Base-by-base conservation (phyloP, 2,888 invertebrate species). In the Amblyteles armatorius region DNA sequence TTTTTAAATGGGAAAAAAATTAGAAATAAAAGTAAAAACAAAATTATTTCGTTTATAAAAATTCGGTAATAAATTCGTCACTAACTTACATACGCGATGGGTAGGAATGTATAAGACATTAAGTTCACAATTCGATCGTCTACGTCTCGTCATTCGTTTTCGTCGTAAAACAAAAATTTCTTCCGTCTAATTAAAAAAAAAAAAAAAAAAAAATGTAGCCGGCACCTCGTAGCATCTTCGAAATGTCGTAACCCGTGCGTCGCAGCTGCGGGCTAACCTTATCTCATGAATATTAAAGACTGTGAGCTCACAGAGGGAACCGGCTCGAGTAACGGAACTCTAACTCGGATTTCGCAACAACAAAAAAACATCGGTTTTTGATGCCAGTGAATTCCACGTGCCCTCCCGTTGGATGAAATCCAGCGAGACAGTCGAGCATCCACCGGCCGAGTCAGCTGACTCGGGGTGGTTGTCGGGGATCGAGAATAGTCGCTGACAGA, bases 261-360 rank as follows among this genome's bases (percentile, higher is more conserved):
- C 19, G 13, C 69, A 79, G 78, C 69, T 60, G 78, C 68, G 57
- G 44, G 44, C 13, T 33, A 69, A 48, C 57, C 57, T 29, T 50
- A 60, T 79, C 57, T 79, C 78, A 79, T 79, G 69, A 79, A 69
- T 78, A 69, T 78, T 69, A 78, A 60, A 44, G 22, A 60, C 60
- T 33, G 7, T n/a, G 52, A 26, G 26, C 26, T 68, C 26, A 19
- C 1, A 44, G 33, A 16, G 1, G 52, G 4, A 19, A 19, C 48
- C 60, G 29, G n/a, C 74, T 22, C 4, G 2, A 29, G n/a, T 29
- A 26, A 73, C 22, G 19, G 13, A 67, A 67, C n/a, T 33, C 3
- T 29, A 5, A 16, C 16, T 63, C 1, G 16, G 7, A 33, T 7
- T 11, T 16, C 7, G 1, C 3, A 22, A 19, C 33, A 60, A 29